A percentile compares a stretch with the other conserved stretches of the same genome.
These are phyloP conservation scores for Lordiphosa collinella DNA, from an alignment of 1,140 invertebrate genomes.

Conservation along the genomic window DNA sequence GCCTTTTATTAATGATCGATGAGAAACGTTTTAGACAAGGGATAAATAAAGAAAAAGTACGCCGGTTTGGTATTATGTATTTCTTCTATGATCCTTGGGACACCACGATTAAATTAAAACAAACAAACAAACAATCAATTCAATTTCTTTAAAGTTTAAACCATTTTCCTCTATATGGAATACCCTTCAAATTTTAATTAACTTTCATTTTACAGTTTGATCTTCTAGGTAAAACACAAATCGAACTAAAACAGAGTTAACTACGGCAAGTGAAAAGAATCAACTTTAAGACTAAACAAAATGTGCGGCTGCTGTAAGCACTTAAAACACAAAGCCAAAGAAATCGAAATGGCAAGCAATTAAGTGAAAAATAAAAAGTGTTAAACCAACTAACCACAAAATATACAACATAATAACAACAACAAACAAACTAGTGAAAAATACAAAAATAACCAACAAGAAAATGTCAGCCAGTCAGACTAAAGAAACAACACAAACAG, in stretches of 20 bases:
- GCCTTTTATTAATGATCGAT: too few relatives aligned
- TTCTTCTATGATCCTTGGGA: too few relatives aligned
- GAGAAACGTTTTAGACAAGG: too few relatives aligned
- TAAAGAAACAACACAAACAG: slow-evolving; percentile 14
- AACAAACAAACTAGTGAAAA: slow-evolving; percentile 11
- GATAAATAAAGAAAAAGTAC: too few relatives aligned
- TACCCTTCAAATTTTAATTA: too few relatives aligned
- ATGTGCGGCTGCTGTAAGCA: slow-evolving; percentile 15
- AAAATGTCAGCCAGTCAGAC: slow-evolving; percentile 49
- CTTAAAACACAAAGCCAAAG: slow-evolving; percentile 8
- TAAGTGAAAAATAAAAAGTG: slow-evolving; percentile 29
- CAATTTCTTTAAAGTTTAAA: too few relatives aligned
- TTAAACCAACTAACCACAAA: slow-evolving; percentile 24
- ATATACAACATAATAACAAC: slow-evolving; percentile 8
- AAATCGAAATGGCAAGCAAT: slow-evolving; percentile 22
- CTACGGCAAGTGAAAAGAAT: not conserved
- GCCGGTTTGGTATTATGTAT: too few relatives aligned
- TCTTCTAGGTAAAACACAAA: not conserved
- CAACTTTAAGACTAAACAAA: not conserved
- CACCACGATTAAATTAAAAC: too few relatives aligned
- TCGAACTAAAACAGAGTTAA: slow-evolving; percentile 11
- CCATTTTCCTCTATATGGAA: too few relatives aligned
- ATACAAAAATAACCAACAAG: slow-evolving; percentile 7
- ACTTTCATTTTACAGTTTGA: too few relatives aligned
- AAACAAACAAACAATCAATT: too few relatives aligned